These are phyloP conservation scores for Microtus oregoni DNA, from an alignment of 2,113 vertebrate species.

Conservation along the genomic window DNA sequence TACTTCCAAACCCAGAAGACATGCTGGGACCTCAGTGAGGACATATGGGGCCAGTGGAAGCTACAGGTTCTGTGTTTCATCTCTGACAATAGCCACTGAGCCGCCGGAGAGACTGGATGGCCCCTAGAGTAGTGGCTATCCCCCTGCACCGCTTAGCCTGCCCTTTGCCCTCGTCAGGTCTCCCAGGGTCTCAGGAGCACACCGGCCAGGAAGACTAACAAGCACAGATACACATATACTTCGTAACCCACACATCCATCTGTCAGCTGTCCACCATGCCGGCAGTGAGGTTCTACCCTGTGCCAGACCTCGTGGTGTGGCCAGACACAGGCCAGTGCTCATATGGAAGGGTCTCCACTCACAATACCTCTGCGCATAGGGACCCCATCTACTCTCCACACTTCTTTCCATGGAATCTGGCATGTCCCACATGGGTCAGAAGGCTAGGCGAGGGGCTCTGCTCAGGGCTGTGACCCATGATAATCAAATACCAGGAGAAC, in stretches of 20 bases:
- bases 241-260: not conserved
- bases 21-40: not conserved
- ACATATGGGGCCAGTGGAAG: conserved; percentile 86
- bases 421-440: not conserved
- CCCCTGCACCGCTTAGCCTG: conserved; percentile 83
- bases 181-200: conserved; percentile 14
- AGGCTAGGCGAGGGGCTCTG: not conserved
- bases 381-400: accelerated
- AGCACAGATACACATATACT: not conserved
- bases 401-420: not conserved
- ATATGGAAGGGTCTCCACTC: not conserved
- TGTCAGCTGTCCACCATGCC: not conserved
- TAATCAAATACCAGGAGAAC: too few relatives aligned
- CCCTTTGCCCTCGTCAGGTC: conserved; percentile 71
- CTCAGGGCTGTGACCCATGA: not conserved
- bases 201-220: not conserved
- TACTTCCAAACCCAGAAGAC: not conserved
- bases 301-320: not conserved
- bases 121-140: conserved; percentile 84
- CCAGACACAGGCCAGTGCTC: not conserved
- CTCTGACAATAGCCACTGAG: conserved; percentile 88
- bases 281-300: not conserved
- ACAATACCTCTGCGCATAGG: not conserved
- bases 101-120: conserved; percentile 85
- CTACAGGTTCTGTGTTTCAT: conserved; percentile 85